phyloP scores from a whole-genome alignment of 92 coral and sea anemone species.

The Anthopleura xanthogrammica region DNA sequence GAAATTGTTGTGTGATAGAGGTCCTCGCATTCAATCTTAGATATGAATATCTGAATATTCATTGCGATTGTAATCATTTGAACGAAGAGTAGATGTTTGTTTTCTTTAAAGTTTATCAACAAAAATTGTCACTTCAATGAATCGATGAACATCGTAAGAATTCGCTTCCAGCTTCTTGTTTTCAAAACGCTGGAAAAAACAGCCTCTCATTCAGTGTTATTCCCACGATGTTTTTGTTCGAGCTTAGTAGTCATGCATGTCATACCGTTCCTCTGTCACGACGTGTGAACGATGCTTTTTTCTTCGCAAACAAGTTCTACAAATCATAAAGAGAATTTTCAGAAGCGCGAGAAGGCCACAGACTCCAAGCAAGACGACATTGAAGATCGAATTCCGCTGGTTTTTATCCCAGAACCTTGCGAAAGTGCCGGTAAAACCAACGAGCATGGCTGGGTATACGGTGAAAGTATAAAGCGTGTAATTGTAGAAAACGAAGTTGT shows the following conservation, averaged over 20 bases:
- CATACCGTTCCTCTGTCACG: constrained; percentile 39
- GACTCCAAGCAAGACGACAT: constrained; percentile 61
- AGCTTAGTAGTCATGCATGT: constrained; percentile 19
- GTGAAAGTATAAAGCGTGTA: constrained; percentile 68
- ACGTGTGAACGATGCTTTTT: constrained; percentile 21
- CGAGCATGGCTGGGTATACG: constrained; percentile 71
- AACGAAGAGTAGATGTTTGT: constrained; percentile 30
- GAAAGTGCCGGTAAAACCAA: constrained; percentile 74
- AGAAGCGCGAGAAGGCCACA: constrained; percentile 56
- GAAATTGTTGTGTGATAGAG: not conserved
- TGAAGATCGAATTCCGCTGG: constrained; percentile 68
- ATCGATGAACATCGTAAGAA: not conserved
- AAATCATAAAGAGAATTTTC: constrained; percentile 56
- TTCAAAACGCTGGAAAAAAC: not conserved
- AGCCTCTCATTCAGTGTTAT: not conserved
- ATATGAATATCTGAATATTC: constrained; percentile 25
- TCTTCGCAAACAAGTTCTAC: constrained; percentile 52
- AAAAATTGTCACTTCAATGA: not conserved
- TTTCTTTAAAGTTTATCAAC: not conserved
- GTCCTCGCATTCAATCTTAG: constrained; percentile 9
- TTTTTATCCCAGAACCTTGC: constrained; percentile 51
- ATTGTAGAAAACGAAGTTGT: constrained; percentile 63
- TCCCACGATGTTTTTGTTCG: not conserved
- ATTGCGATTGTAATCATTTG: constrained; percentile 18
- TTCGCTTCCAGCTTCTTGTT: not conserved